Evolutionary conservation across 2,888 invertebrate genomes (phyloP).

Genomic region (Malachius bipustulatus): DNA sequence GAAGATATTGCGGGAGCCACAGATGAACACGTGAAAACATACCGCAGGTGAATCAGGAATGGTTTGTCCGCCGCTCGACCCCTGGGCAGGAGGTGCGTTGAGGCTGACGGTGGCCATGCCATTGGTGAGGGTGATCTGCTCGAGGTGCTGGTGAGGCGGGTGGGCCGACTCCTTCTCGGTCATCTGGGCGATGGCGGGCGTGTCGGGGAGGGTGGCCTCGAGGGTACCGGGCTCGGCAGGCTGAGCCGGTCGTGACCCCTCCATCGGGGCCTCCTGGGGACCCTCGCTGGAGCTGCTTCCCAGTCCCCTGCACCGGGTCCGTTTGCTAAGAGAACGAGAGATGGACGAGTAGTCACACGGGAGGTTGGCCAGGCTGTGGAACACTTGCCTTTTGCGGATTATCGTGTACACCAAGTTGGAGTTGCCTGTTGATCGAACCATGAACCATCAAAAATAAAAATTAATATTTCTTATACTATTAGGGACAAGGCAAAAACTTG

Average conservation of each 20-base stretch:
- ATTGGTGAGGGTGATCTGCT: slow-evolving; percentile 30
- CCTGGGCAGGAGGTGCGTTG: slow-evolving; percentile 23
- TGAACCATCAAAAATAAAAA: too few species aligned
- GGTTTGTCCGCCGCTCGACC: too few species aligned
- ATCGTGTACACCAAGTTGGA: slow-evolving; percentile 98
- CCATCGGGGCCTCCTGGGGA: slow-evolving; percentile 61
- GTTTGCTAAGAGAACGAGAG: slow-evolving; percentile 57
- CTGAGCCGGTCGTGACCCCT: slow-evolving; percentile 70
- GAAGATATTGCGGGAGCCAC: too few species aligned
- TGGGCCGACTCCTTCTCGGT: slow-evolving; percentile 92
- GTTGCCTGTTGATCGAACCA: slow-evolving; percentile 54
- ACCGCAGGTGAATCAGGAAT: too few species aligned
- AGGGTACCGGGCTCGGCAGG: slow-evolving; percentile 87
- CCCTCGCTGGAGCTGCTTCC: slow-evolving; percentile 41
- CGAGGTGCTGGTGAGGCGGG: slow-evolving; percentile 39
- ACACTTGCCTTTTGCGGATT: slow-evolving; percentile 95
- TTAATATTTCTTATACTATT: too few species aligned
- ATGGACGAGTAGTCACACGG: slow-evolving; percentile 89
- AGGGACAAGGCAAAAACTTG: too few species aligned
- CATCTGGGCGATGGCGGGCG: slow-evolving; percentile 81
- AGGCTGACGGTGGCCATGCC: slow-evolving; percentile 31
- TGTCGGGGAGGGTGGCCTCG: slow-evolving; percentile 81
- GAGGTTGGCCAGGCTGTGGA: slow-evolving; percentile 94
- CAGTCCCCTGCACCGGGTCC: slow-evolving; percentile 23
- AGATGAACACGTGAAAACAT: too few species aligned